These are phyloP conservation scores for Dendrocincla tyrannina DNA, from an alignment of 2,797 vertebrate species.

Conservation along the genomic window DNA sequence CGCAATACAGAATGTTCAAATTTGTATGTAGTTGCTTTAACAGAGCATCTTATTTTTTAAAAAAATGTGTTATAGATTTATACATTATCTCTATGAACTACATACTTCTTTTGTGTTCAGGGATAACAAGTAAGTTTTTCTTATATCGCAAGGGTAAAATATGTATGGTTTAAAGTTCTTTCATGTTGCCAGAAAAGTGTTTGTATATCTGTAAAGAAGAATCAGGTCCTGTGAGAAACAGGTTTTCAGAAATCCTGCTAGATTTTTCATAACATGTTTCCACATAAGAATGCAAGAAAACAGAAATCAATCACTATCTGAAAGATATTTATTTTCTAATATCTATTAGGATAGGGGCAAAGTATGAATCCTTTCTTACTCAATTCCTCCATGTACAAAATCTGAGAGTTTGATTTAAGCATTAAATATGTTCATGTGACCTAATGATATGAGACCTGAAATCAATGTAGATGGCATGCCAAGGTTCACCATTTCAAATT, in stretches of 20 bases:
- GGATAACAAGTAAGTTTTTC: neutral
- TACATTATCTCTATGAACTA: fast-evolving
- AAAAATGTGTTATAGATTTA: neutral
- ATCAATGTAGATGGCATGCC: neutral
- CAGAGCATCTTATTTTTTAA: neutral
- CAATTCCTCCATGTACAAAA: neutral
- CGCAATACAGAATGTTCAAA: neutral
- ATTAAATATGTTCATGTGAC: neutral
- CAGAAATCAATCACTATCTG: neutral
- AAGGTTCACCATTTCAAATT: neutral
- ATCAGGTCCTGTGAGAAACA: neutral
- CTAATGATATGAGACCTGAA: neutral
- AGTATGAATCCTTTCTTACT: neutral
- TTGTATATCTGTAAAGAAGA: neutral
- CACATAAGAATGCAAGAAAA: neutral
- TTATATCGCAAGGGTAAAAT: neutral
- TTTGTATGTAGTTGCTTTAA: neutral
- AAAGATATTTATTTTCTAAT: neutral
- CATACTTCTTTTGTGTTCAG: neutral
- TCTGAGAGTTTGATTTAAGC: neutral
- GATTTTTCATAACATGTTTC: neutral
- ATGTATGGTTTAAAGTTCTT: neutral
- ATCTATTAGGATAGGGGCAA: neutral
- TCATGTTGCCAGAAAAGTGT: neutral
- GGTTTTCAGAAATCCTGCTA: neutral